Percentiles rank a stretch among this genome's conserved stretches.
phyloP scores from a whole-genome alignment of 2,797 vertebrate genomes.

The Hapalemur alaotrensis region DNA sequence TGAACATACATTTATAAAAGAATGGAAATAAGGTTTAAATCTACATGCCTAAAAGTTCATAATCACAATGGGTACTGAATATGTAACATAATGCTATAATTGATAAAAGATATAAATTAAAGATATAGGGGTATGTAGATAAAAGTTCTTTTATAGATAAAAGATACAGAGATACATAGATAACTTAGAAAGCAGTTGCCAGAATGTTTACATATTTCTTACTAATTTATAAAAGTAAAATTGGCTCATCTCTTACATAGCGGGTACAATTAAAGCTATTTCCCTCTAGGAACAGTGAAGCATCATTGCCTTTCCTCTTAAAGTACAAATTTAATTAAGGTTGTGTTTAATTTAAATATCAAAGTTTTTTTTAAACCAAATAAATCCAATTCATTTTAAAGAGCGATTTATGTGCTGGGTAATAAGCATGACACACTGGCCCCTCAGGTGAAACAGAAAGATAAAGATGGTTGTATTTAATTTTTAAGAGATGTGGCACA shows the following conservation, averaged over 20 bases:
- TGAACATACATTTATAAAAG: background rate
- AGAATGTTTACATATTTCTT: background rate
- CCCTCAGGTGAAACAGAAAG: background rate
- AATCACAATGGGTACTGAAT: background rate
- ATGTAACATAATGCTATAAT: background rate
- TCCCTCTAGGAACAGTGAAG: background rate
- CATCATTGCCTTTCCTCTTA: conserved; percentile 11
- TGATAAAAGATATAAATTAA: background rate
- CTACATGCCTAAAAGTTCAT: background rate
- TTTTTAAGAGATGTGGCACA: conserved; percentile 23
- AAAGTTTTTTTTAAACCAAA: background rate
- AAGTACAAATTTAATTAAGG: background rate
- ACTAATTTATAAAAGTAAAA: background rate
- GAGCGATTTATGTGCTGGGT: background rate
- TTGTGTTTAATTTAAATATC: conserved; percentile 40
- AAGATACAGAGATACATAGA: background rate
- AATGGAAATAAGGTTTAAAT: background rate
- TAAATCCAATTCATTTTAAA: conserved; percentile 29
- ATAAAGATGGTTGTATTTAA: conserved; percentile 3
- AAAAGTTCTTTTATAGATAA: background rate
- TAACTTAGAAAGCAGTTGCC: background rate
- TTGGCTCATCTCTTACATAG: background rate
- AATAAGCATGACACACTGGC: background rate
- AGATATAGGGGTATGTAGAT: background rate
- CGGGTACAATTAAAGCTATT: background rate